Evolutionary conservation across 2,888 invertebrate species (phyloP).

Genomic region (Diarsia dahlii): DNA sequence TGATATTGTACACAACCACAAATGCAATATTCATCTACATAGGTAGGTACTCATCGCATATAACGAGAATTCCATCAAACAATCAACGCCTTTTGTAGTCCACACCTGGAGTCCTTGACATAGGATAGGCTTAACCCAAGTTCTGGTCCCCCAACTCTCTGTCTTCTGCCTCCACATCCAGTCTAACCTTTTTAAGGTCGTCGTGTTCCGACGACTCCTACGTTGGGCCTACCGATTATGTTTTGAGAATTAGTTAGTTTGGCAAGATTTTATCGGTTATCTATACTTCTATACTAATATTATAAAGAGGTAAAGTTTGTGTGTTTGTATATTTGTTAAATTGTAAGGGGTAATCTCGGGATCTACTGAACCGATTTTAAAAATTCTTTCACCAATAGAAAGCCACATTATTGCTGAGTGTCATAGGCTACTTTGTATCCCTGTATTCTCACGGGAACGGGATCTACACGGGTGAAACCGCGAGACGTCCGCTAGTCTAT

Average conservation of each 20-base stretch:
- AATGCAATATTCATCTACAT: not conserved
- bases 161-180: not conserved
- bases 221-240: not conserved
- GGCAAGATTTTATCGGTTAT: not conserved
- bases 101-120: not conserved
- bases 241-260: not conserved
- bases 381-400: too few species aligned
- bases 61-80: not conserved
- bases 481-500: too few species aligned
- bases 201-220: not conserved
- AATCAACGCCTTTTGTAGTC: not conserved
- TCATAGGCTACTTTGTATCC: too few species aligned
- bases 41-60: not conserved
- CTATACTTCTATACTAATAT: too few species aligned
- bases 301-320: too few species aligned
- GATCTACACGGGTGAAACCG: too few species aligned
- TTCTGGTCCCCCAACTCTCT: not conserved
- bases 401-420: too few species aligned
- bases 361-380: too few species aligned
- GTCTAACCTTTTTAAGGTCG: not conserved
- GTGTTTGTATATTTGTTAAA: too few species aligned
- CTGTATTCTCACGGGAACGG: too few species aligned
- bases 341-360: too few species aligned
- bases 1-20: not conserved
- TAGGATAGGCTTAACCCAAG: not conserved